Base-by-base conservation (phyloP, 2,113 vertebrate genomes). In the Eptatretus burgeri region DNA sequence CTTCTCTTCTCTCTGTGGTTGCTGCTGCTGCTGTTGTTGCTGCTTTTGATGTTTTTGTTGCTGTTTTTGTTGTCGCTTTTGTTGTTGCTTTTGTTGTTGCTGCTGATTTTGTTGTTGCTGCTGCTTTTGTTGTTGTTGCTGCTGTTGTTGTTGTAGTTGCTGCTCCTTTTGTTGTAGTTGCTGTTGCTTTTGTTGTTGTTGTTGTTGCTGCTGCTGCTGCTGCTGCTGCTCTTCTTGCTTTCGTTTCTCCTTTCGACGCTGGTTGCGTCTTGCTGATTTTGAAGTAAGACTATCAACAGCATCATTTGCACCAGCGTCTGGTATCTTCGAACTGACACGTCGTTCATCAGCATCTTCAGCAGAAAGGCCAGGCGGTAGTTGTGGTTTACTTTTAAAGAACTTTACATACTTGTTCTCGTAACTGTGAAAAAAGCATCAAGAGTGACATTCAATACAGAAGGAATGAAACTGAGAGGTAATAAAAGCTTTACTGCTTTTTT, bases 361-460 rank as follows among this genome's bases (percentile, higher is more conserved):
- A 68, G 65, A 84, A 72, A 93, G 71, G 17, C 87, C 87, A 1
- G 87, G 87, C 0, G 87, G 87, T 51, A 94, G 75, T 52, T 87
- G 84, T 0, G 87, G 83, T 74, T 94, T 94, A 72, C 82, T 82
- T 72, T 84, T 84, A 71, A 93, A 93, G 69, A 94, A 94, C 74
- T 94, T 94, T 17, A 94, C 87, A 63, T 80, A 94, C 66, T 94
- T 94, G 72, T 93, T 94, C 74, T 94, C 87, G 66, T 94, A 94
- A 27, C 87, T 94, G 72, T 51, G 67, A 49, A 14, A 41, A 41
- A 41, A 41, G 7, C 7, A 41, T 41, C 27, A 41, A 41, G 27
- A 41, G 27, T 7, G 3, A 41, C 27, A 41, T 41, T 41, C 27
- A 41, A 41, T 7, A 41, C 27, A 41, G 27, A 41, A 41, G 7